Base-by-base conservation (phyloP, 2,113 vertebrate species). In the Pleuronectes platessa region DNA sequence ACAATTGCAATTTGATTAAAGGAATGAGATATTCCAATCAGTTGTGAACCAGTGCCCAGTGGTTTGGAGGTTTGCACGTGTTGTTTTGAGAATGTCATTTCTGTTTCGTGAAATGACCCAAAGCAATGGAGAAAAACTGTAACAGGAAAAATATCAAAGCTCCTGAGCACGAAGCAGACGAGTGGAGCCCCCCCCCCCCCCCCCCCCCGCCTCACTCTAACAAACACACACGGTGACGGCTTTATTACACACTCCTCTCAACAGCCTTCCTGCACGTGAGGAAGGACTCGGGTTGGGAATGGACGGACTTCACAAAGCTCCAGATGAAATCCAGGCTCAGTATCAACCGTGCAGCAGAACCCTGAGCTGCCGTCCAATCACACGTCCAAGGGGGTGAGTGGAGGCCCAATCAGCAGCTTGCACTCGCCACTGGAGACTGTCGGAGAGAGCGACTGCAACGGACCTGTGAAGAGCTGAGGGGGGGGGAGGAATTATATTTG, bases 111-210 rank as follows among this genome's bases (percentile, higher is more conserved):
- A n/a, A n/a, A n/a, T n/a, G n/a, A n/a, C n/a, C n/a, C n/a, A n/a
- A n/a, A n/a, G n/a, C n/a, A n/a, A n/a, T n/a, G n/a, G n/a, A n/a
- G n/a, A n/a, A n/a, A n/a, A n/a, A n/a, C n/a, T n/a, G n/a, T n/a
- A n/a, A n/a, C n/a, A 20, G 42, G 13, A 21, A 66, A 73, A 47
- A 79, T 55, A 68, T 65, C 31, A 26, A 55, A 71, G 58, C 58
- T 31, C 53, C 15, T 2, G 9, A 56, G 15, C 17, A 51, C 5
- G 78, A 67, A 66, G 59, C 21, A 42, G 51, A 78, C n/a, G 73
- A 71, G 15, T 37, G 49, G 61, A 55, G 42, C 21, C n/a, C n/a
- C n/a, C n/a, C n/a, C n/a, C n/a, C n/a, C 8, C 35, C 31, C 5
- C 59, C 26, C 18, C 40, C 40, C 42, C 11, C 12, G 45, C 45